Evolutionary conservation across 2,113 vertebrate species (phyloP), one percentile per base, ranked within the genome.

Genomic region (Alexandromys fortis): DNA sequence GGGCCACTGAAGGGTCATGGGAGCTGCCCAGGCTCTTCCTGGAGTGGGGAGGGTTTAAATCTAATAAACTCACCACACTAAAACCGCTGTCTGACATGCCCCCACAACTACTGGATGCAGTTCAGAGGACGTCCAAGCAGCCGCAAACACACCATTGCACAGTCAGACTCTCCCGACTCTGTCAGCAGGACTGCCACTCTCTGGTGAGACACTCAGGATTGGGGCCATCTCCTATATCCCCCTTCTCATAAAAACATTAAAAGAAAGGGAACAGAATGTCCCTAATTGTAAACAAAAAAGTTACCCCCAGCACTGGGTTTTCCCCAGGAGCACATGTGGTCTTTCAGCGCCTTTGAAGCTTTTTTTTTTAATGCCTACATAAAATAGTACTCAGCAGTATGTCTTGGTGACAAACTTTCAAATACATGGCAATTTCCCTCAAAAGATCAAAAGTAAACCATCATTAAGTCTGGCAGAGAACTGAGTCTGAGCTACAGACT

Each of bases 391-490:
- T 77, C 67, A 68, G 13, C 55, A 68, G 38, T 88, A 87, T 13
- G 13, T 55, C 68, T 87, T 55, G 35, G 70, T 77, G 22, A 94
- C 24, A 86, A 89, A 81, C 63, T 86, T 96, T 78, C 55, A 89
- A 94, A 91, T 85, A 88, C 2, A 35, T n/a, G 70, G 26, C 58
- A 87, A 58, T 13, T 90, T 86, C 79, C 47, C 42, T 89, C 68
- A 91, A 92, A 93, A 92, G 61, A 90, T 61, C 24, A 77, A 61
- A 96, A 79, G 38, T n/a, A 94, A 88, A 90, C 4, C 55, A 52
- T 13, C 55, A 82, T 73, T 82, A 89, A 76, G 24, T 86, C 78
- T 81, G 38, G 67, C 16, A 67, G 65, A 55, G 47, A 81, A 91
- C 19, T 24, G 75, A 92, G 70, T 68, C 30, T 82, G 73, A 86